These are phyloP conservation scores for Stegastes partitus DNA, from an alignment of 2,113 vertebrate species.

Conservation along the genomic window DNA sequence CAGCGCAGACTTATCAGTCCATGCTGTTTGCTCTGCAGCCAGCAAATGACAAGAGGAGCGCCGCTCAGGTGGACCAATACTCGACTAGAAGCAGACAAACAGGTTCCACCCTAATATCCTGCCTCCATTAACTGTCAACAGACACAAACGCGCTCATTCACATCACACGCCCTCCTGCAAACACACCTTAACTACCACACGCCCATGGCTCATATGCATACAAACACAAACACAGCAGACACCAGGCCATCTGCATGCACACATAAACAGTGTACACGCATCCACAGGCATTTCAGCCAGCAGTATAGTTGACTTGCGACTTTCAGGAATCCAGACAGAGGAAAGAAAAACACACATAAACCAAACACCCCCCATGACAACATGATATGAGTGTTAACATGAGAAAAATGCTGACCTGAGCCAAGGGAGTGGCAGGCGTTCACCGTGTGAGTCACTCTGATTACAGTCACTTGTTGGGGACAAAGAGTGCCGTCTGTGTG, in stretches of 20 bases:
- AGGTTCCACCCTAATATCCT: constrained; percentile 66
- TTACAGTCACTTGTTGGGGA: not conserved
- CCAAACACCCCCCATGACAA: constrained; percentile 24
- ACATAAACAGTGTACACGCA: not conserved
- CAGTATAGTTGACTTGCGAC: fast-evolving
- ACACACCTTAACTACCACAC: constrained; percentile 61
- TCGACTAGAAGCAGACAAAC: constrained; percentile 69
- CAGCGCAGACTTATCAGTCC: constrained; percentile 4
- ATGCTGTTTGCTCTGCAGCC: constrained; percentile 26
- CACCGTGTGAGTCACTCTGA: constrained; percentile 51
- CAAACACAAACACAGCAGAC: constrained; percentile 32
- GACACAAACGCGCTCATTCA: not conserved
- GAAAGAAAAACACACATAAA: constrained; percentile 5
- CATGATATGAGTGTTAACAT: not conserved
- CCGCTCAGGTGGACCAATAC: constrained; percentile 32
- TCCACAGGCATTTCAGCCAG: not conserved
- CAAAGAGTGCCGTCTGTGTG: constrained; percentile 11
- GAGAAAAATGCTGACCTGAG: constrained; percentile 33
- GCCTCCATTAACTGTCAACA: constrained; percentile 28
- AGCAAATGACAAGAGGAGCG: constrained; percentile 24
- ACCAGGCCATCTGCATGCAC: not conserved
- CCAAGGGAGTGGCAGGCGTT: constrained; percentile 63
- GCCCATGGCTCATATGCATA: not conserved
- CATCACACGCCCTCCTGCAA: constrained; percentile 32
- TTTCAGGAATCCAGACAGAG: not conserved